These are phyloP conservation scores for Diorhabda elongata DNA, from an alignment of 1,140 invertebrate genomes.

Conservation along the genomic window DNA sequence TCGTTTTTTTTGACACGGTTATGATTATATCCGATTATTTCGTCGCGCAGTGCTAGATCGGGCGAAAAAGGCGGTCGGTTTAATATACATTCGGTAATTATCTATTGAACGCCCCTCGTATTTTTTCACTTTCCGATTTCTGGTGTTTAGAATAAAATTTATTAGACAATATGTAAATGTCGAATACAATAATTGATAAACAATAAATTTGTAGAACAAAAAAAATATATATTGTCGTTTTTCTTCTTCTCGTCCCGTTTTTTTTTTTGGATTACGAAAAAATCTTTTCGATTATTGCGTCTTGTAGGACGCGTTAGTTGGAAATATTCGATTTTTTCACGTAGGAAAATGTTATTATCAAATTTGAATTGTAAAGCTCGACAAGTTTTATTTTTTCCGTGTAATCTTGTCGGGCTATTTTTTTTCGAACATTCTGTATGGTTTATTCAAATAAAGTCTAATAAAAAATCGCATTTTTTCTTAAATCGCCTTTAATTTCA, in stretches of 20 bases:
- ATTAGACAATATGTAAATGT: conserved; percentile 23
- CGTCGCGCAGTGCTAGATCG: not conserved
- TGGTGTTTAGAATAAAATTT: conserved; percentile 9
- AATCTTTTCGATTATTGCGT: conserved; percentile 9
- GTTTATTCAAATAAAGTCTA: no score
- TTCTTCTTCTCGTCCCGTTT: not conserved
- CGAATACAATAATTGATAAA: conserved; percentile 22
- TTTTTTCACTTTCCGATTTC: conserved; percentile 1
- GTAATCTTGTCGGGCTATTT: conserved; percentile 8
- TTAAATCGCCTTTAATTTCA: no score
- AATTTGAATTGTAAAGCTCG: conserved; percentile 13
- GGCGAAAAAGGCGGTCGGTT: not conserved
- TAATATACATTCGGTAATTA: not conserved
- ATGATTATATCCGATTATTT: not conserved
- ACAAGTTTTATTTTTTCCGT: conserved; percentile 10
- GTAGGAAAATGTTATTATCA: not conserved
- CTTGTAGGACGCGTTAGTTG: not conserved
- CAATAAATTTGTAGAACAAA: conserved; percentile 13
- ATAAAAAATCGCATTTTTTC: no score
- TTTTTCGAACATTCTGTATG: not conserved
- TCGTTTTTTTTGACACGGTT: not conserved
- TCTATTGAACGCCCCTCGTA: not conserved
- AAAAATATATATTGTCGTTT: conserved; percentile 10
- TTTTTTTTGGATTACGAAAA: conserved; percentile 9
- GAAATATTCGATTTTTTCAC: conserved; percentile 4